Conservation (phyloP, 1,140 invertebrate genomes). For the Trichonephila clavipes region DNA sequence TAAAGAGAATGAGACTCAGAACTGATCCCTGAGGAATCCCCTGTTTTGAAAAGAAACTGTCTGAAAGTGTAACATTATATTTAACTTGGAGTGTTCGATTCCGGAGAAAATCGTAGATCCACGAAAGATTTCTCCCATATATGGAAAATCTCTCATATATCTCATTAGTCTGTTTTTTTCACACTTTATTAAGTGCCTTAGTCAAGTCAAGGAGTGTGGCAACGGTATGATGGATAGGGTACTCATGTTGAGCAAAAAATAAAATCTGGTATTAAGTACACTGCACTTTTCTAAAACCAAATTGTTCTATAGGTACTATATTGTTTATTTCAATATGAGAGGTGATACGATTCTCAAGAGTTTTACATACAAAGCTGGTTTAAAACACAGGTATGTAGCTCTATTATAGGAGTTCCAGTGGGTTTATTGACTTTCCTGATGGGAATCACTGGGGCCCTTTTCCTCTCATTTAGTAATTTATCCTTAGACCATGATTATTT, state of each 20-base stretch:
- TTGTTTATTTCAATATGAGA: conserved; percentile 38
- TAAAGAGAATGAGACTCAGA: too few relatives aligned
- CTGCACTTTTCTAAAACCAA: conserved; percentile 35
- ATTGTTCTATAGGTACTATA: conserved; percentile 22
- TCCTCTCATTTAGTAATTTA: background rate
- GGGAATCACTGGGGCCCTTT: conserved; percentile 27
- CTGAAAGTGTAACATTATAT: too few relatives aligned
- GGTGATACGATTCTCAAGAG: background rate
- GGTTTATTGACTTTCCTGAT: conserved; percentile 40
- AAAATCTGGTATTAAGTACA: conserved; percentile 37
- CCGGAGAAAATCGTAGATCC: too few relatives aligned
- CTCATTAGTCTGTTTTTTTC: conserved; percentile 41
- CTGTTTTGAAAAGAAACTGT: too few relatives aligned
- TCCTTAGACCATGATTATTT: conserved; percentile 1
- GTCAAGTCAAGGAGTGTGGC: conserved; percentile 23
- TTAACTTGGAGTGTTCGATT: too few relatives aligned
- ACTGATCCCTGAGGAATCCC: too few relatives aligned
- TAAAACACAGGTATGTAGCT: conserved; percentile 48
- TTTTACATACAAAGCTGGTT: conserved; percentile 44
- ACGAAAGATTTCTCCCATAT: conserved; percentile 15
- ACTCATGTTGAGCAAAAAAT: conserved; percentile 47
- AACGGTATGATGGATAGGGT: conserved; percentile 32
- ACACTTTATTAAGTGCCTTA: conserved; percentile 35
- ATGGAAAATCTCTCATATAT: conserved; percentile 44
- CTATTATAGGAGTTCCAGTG: background rate